Conservation (phyloP, 2,888 invertebrate genomes). For the Orthosia cruda region DNA sequence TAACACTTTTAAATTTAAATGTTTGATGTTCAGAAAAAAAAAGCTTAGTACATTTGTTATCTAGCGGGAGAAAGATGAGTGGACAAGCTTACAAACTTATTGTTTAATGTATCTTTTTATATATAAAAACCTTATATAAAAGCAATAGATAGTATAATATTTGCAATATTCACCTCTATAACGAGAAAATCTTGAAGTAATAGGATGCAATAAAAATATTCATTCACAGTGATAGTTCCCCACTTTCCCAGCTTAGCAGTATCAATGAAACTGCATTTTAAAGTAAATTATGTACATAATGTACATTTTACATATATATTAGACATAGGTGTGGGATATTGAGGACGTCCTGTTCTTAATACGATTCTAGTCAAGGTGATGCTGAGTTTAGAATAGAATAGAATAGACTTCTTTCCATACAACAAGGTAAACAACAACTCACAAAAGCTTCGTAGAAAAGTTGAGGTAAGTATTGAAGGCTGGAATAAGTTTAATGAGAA, state of each 20-base stretch:
- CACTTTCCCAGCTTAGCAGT: conserved; percentile 38
- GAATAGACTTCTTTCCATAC: background rate
- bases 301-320: conserved; percentile 15
- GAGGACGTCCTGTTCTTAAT: conserved; percentile 43
- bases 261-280: conserved; percentile 43
- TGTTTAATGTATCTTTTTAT: too few species aligned
- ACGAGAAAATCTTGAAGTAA: conserved; percentile 13
- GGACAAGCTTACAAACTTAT: too few species aligned
- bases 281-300: conserved; percentile 46
- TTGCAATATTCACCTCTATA: background rate
- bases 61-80: too few species aligned
- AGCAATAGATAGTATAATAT: background rate
- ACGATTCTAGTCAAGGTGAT: conserved; percentile 3
- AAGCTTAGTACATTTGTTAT: too few species aligned
- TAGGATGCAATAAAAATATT: conserved; percentile 53
- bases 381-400: too few species aligned
- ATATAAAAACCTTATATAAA: too few species aligned
- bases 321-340: conserved; percentile 25
- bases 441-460: background rate
- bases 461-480: too few species aligned
- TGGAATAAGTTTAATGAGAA: too few species aligned
- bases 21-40: too few species aligned
- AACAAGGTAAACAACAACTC: background rate
- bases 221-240: conserved; percentile 15
- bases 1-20: too few species aligned